A percentile compares a stretch with the other conserved stretches of the same genome.
phyloP scores from a whole-genome alignment of 1,140 invertebrate genomes.

The Drosophila malerkotliana region DNA sequence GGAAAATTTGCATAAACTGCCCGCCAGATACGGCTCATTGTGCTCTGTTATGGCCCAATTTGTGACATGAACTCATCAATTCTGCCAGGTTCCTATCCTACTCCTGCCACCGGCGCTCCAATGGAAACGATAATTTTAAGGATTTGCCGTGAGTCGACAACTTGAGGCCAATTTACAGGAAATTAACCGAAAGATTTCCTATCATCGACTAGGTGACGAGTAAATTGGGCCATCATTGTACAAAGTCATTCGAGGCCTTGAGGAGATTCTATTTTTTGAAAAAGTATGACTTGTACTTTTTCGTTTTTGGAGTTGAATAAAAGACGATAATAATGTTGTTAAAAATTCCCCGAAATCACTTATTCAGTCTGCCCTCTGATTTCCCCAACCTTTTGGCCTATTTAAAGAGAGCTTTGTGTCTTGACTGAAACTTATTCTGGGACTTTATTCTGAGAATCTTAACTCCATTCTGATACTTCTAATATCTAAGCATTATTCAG shows the following conservation, averaged over 20 bases:
- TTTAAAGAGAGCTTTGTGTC: background rate
- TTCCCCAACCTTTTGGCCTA: background rate
- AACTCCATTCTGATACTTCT: too few species aligned
- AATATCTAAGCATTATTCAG: background rate
- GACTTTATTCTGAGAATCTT: too few species aligned
- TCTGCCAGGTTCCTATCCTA: constrained; percentile 8
- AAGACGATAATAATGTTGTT: background rate
- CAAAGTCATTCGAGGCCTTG: constrained; percentile 22
- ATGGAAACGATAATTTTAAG: constrained; percentile 42
- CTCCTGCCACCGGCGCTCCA: constrained; percentile 9
- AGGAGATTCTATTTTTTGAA: constrained; percentile 17
- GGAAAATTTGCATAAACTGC: constrained; percentile 85
- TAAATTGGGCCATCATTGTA: constrained; percentile 23
- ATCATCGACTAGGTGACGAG: constrained; percentile 44
- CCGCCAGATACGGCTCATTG: constrained; percentile 51
- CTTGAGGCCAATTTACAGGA: constrained; percentile 50
- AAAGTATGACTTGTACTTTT: constrained; percentile 11
- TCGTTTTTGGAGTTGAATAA: constrained; percentile 12
- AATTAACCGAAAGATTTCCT: constrained; percentile 55
- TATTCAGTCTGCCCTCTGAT: constrained; percentile 9
- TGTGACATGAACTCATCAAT: constrained; percentile 48
- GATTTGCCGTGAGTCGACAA: constrained; percentile 43
- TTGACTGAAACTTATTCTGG: too few species aligned
- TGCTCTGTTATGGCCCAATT: constrained; percentile 46
- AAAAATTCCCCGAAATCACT: constrained; percentile 11